Evolutionary conservation across 1,140 invertebrate species (phyloP).

Genomic region (Heliconius eleuchia): DNA sequence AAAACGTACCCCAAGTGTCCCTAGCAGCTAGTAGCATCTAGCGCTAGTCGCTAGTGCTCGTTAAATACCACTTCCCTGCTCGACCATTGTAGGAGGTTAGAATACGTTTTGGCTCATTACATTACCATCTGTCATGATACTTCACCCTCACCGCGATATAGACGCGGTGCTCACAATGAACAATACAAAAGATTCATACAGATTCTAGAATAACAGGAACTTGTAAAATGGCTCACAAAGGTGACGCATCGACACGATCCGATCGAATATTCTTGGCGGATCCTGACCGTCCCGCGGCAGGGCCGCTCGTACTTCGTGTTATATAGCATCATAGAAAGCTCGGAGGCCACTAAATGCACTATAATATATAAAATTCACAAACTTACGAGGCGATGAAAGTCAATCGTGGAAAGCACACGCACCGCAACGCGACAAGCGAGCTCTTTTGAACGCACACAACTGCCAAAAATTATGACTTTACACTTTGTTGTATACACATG

Average conservation of each 20-base stretch:
- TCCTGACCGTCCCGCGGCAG: constrained; percentile 38
- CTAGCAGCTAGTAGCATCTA: neutral
- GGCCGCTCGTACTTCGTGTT: constrained; percentile 12
- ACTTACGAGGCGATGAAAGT: constrained; percentile 80
- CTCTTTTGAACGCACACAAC: constrained; percentile 64
- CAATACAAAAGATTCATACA: constrained; percentile 36
- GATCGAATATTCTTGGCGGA: constrained; percentile 69
- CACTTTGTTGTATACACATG: constrained; percentile 32
- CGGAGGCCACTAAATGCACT: constrained; percentile 58
- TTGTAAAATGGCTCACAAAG: constrained; percentile 79
- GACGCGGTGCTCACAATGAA: constrained; percentile 7
- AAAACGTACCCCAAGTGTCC: constrained; percentile 16
- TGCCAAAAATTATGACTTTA: constrained; percentile 41
- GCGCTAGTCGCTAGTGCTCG: constrained; percentile 27
- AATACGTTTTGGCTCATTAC: constrained; percentile 25
- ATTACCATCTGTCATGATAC: constrained; percentile 14
- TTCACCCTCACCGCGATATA: neutral
- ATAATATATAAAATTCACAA: constrained; percentile 68
- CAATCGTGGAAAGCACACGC: constrained; percentile 76
- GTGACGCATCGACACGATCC: constrained; percentile 80
- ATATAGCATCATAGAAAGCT: constrained; percentile 15
- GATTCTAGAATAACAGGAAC: constrained; percentile 66
- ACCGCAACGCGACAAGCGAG: constrained; percentile 77
- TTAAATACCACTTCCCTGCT: constrained; percentile 24
- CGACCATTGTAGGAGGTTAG: constrained; percentile 34